Conservation (phyloP, 2,113 vertebrate species). For the Silurus glanis region DNA sequence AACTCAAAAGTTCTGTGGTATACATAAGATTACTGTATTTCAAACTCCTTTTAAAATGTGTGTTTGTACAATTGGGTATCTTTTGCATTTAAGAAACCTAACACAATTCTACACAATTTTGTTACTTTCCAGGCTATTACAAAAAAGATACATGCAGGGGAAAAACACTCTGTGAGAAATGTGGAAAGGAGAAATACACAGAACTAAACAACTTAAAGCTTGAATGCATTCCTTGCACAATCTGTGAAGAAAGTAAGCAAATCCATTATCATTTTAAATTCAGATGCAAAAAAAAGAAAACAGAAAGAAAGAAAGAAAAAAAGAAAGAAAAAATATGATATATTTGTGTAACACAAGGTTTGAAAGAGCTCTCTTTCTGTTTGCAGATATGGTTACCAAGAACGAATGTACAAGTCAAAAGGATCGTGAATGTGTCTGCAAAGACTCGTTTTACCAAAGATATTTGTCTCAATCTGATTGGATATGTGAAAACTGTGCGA, state of each 20-base stretch:
- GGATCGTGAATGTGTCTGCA: conserved; percentile 36
- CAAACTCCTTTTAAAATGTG: neutral
- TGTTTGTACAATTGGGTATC: neutral
- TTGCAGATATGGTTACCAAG: conserved; percentile 35
- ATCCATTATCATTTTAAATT: neutral
- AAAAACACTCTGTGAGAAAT: neutral
- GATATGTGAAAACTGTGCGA: neutral
- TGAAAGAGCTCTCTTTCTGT: neutral
- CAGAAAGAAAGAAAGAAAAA: too few species aligned
- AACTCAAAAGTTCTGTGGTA: neutral
- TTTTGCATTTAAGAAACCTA: neutral
- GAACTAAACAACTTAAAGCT: fast-evolving
- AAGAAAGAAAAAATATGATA: neutral
- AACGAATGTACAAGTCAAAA: neutral
- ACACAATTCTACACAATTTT: neutral
- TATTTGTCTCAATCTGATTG: fast-evolving
- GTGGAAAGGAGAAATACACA: fast-evolving
- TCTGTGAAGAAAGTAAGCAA: neutral
- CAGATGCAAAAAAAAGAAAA: neutral
- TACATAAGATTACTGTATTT: neutral
- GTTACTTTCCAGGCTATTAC: conserved; percentile 33
- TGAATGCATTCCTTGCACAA: fast-evolving
- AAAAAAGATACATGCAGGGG: fast-evolving
- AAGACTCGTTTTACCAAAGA: conserved; percentile 19
- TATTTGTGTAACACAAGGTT: neutral